Conservation (phyloP, 2,113 vertebrate species). For the Mormyrus iriodes region DNA sequence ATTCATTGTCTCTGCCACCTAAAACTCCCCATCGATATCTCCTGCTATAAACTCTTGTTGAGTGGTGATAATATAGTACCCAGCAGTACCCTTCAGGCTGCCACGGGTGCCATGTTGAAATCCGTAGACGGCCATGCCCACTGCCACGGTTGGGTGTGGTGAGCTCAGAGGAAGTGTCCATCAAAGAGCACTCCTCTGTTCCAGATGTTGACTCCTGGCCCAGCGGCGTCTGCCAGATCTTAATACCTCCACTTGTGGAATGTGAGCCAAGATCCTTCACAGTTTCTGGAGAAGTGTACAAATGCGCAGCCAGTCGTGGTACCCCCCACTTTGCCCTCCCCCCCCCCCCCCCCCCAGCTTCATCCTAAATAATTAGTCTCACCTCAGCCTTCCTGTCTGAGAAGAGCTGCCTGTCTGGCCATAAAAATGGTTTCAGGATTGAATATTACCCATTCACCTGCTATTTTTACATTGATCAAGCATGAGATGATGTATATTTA, state of each 20-base stretch:
- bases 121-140: not conserved
- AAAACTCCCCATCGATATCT: not conserved
- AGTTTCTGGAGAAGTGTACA: conserved; percentile 44
- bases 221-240: conserved; percentile 50
- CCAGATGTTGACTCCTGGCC: conserved; percentile 38
- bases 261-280: conserved; percentile 57
- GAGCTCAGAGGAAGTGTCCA: not conserved
- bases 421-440: not conserved
- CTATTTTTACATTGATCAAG: not conserved
- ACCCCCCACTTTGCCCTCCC: not conserved
- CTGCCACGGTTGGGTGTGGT: not conserved
- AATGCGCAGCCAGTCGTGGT: not conserved
- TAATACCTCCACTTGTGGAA: conserved; percentile 63
- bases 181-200: not conserved
- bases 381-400: not conserved
- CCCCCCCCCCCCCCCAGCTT: not conserved
- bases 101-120: not conserved
- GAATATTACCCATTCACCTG: not conserved
- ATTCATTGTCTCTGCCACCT: not conserved
- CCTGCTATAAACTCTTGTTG: not conserved
- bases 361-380: conserved; percentile 3
- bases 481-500: not conserved
- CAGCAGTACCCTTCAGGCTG: not conserved
- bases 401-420: not conserved
- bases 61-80: not conserved